Conservation (phyloP, 2,888 invertebrate species). For the Gymnoscelis rufifasciata region DNA sequence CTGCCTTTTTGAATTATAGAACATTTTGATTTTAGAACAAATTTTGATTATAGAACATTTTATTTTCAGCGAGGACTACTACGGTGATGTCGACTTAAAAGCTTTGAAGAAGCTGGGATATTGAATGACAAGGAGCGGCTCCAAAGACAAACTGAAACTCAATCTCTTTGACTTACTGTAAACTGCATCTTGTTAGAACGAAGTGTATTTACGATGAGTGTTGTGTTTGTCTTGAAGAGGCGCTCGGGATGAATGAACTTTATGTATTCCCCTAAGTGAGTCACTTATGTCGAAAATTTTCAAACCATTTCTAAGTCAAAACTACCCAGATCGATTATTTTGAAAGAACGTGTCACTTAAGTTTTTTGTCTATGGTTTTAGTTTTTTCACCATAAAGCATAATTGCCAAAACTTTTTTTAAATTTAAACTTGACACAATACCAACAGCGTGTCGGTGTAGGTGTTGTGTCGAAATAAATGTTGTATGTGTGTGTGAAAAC, state of each 20-base stretch:
- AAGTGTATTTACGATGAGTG: conserved; percentile 22
- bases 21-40: not conserved
- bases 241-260: conserved; percentile 45
- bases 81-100: conserved; percentile 93
- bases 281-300: conserved; percentile 6
- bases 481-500: conserved; percentile 59
- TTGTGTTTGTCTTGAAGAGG: conserved; percentile 52
- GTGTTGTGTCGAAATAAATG: conserved; percentile 62
- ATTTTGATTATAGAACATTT: conserved; percentile 14
- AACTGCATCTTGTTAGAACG: conserved; percentile 18
- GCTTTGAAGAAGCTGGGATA: conserved; percentile 90
- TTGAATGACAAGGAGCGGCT: conserved; percentile 77
- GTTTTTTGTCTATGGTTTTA: not conserved
- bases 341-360: too few species aligned
- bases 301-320: conserved; percentile 14
- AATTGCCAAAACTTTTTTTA: conserved; percentile 57
- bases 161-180: conserved; percentile 61
- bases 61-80: conserved; percentile 91
- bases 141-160: conserved; percentile 71
- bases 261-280: conserved; percentile 21
- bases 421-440: conserved; percentile 58
- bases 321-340: conserved; percentile 1
- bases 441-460: conserved; percentile 42
- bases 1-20: not conserved
- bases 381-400: conserved; percentile 20